Percentiles rank a stretch among this genome's conserved stretches.
Conservation (phyloP, 2,888 invertebrate species). For the Nymphalis urticae region DNA sequence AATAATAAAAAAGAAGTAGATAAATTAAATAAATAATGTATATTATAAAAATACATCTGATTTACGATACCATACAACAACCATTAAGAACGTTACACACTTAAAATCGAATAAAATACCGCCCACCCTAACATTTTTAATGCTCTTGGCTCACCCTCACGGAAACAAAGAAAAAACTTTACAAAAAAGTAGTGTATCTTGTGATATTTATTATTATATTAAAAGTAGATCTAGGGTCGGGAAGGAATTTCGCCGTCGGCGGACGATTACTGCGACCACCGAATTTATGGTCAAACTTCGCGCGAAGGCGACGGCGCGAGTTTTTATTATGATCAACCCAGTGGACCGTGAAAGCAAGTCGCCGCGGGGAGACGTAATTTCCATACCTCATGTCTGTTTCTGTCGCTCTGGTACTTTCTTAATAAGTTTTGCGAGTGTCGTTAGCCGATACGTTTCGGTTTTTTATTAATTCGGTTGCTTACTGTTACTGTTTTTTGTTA, state of each 20-base stretch:
- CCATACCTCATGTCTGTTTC: conserved; percentile 79
- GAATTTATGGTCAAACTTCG: conserved; percentile 83
- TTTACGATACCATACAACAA: conserved; percentile 64
- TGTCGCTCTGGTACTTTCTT: conserved; percentile 76
- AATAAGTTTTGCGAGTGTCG: conserved; percentile 59
- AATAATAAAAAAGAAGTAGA: too few relatives aligned
- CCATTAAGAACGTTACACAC: conserved; percentile 75
- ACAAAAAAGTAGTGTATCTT: conserved; percentile 71
- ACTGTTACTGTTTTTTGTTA: not conserved
- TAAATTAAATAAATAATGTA: too few relatives aligned
- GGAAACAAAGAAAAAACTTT: conserved; percentile 73
- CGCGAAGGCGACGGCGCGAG: conserved; percentile 79
- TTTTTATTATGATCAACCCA: conserved; percentile 83
- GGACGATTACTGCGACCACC: conserved; percentile 72
- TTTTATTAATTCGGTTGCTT: not conserved
- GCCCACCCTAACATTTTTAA: conserved; percentile 77
- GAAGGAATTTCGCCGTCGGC: conserved; percentile 66
- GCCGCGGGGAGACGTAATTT: conserved; percentile 77
- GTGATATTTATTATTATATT: conserved; percentile 80
- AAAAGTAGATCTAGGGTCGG: conserved; percentile 71
- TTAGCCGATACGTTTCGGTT: not conserved
- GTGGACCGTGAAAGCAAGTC: conserved; percentile 82
- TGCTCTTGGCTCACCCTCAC: conserved; percentile 69
- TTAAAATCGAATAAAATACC: conserved; percentile 80
- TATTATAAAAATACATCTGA: conserved; percentile 35